Evolutionary conservation across 1,140 invertebrate species (phyloP).

Genomic region (Sinella curviseta): DNA sequence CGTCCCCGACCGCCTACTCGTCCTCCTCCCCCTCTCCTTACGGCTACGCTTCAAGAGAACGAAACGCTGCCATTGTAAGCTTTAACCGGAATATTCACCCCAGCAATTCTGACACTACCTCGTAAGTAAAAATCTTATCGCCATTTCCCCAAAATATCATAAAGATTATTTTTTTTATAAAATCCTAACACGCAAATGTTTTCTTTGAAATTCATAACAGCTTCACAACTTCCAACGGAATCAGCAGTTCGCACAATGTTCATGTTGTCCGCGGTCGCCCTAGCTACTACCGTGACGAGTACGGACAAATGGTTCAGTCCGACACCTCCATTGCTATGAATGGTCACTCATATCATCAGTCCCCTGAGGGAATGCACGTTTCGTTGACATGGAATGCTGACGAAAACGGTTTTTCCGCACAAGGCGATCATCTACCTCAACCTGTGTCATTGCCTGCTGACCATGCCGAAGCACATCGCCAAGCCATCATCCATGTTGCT

Average conservation of each 20-base stretch:
- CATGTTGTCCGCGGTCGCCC: background rate
- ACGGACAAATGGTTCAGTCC: background rate
- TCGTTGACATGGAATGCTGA: conserved; percentile 6
- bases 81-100: background rate
- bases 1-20: too few relatives aligned
- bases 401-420: background rate
- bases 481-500: background rate
- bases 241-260: background rate
- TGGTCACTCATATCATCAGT: background rate
- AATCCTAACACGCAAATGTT: background rate
- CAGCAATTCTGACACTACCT: background rate
- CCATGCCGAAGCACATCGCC: background rate
- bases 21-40: background rate
- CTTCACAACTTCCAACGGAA: background rate
- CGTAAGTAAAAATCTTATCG: background rate
- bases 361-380: background rate
- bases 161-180: background rate
- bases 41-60: background rate
- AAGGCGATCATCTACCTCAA: background rate
- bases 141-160: too few relatives aligned
- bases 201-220: background rate
- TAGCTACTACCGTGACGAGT: background rate
- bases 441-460: background rate
- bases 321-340: background rate
- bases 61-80: background rate